Percentiles rank a stretch among this genome's conserved stretches.
These are phyloP conservation scores for Dicranocentrus wangi DNA, from an alignment of 2,888 invertebrate species.

Conservation along the genomic window DNA sequence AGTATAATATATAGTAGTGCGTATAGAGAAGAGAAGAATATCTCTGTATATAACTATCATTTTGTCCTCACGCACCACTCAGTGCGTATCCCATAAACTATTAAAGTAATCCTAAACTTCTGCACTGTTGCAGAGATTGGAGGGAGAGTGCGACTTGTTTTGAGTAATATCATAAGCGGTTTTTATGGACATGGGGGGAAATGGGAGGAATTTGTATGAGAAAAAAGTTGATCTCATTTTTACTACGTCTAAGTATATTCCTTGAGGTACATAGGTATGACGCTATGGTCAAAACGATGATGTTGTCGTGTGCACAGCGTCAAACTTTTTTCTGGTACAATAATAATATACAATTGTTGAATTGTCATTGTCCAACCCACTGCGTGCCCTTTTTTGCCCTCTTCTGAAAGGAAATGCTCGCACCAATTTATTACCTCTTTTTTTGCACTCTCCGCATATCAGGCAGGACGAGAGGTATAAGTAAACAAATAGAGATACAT, in stretches of 20 bases:
- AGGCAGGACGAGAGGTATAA: too few species aligned
- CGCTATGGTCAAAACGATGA: too few species aligned
- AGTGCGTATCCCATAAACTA: slow-evolving; percentile 41
- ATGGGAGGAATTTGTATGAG: background rate
- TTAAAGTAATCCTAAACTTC: slow-evolving; percentile 45
- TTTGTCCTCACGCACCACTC: background rate
- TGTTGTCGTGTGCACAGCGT: background rate
- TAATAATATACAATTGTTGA: background rate
- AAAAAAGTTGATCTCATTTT: slow-evolving; percentile 4
- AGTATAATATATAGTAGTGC: slow-evolving; percentile 16
- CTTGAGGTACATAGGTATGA: too few species aligned
- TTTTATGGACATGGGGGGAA: background rate
- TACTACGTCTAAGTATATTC: background rate
- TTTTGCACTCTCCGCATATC: too few species aligned
- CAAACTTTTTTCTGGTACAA: background rate
- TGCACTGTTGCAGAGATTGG: background rate
- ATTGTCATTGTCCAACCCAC: too few species aligned
- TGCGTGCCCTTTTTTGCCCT: too few species aligned
- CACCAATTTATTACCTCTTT: too few species aligned
- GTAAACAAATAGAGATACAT: too few species aligned
- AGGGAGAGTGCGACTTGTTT: background rate
- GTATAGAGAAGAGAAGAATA: slow-evolving; percentile 1
- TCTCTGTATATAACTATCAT: slow-evolving; percentile 14
- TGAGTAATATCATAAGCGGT: slow-evolving; percentile 9
- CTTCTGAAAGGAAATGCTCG: too few species aligned